phyloP scores from a whole-genome alignment of 2,113 vertebrate species.

The Micronycteris hirsuta region DNA sequence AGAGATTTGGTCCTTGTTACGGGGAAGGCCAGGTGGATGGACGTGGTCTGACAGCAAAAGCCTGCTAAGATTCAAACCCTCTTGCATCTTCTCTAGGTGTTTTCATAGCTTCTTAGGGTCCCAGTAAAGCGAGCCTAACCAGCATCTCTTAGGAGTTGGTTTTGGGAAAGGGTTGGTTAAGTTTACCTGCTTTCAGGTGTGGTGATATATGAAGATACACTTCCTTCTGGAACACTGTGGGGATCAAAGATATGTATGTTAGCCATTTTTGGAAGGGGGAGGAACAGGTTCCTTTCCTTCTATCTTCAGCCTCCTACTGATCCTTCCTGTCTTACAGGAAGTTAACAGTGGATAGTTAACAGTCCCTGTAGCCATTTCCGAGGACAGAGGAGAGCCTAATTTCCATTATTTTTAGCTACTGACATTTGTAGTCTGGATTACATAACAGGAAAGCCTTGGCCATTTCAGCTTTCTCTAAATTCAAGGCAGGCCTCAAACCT shows the following conservation, averaged over 20 bases:
- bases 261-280: background rate
- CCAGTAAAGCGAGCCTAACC: background rate
- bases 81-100: background rate
- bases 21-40: background rate
- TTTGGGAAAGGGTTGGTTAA: background rate
- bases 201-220: slow-evolving; percentile 76
- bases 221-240: slow-evolving; percentile 79
- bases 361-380: slow-evolving; percentile 24
- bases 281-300: background rate
- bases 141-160: background rate
- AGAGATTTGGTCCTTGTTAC: background rate
- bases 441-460: slow-evolving; percentile 35
- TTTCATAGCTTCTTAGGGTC: background rate
- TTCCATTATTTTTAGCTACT: slow-evolving; percentile 69
- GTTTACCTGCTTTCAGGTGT: slow-evolving; percentile 82
- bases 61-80: background rate
- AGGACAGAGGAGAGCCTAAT: slow-evolving; percentile 29
- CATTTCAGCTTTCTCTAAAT: slow-evolving; percentile 52
- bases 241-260: background rate
- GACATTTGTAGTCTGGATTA: slow-evolving; percentile 62
- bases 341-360: background rate
- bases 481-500: slow-evolving; percentile 23
- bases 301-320: background rate
- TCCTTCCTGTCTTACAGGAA: background rate
- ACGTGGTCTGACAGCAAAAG: background rate